These are phyloP conservation scores for Drosophila pallidifrons DNA, from an alignment of 1,140 invertebrate genomes.

Conservation along the genomic window DNA sequence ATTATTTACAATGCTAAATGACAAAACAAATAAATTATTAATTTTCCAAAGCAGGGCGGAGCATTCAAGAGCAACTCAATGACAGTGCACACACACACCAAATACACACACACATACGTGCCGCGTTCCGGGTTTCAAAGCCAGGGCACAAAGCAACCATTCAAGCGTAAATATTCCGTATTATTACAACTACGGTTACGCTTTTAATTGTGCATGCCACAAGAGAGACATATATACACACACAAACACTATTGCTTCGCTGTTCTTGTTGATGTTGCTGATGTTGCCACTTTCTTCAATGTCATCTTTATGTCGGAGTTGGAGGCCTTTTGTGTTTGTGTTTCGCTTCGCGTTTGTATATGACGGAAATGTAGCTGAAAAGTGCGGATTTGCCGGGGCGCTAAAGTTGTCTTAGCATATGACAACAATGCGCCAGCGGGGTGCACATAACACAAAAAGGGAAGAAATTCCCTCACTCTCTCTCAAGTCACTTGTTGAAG, in stretches of 20 bases:
- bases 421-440: constrained; percentile 52
- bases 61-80: constrained; percentile 51
- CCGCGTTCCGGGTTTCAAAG: constrained; percentile 6
- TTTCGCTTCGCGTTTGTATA: constrained; percentile 27
- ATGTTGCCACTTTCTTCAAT: constrained; percentile 63
- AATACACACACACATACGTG: background rate
- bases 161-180: constrained; percentile 80
- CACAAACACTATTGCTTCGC: constrained; percentile 4
- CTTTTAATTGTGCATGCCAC: constrained; percentile 78
- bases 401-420: constrained; percentile 76
- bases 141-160: constrained; percentile 70
- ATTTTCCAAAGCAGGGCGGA: constrained; percentile 57
- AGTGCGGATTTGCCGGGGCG: constrained; percentile 61
- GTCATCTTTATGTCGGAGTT: constrained; percentile 52
- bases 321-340: constrained; percentile 16
- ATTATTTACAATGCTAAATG: constrained; percentile 82
- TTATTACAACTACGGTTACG: constrained; percentile 78
- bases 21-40: constrained; percentile 84
- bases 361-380: constrained; percentile 78
- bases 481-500: constrained; percentile 71
- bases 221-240: constrained; percentile 47
- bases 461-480: background rate
- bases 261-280: constrained; percentile 11
- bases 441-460: constrained; percentile 1
- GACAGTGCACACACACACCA: constrained; percentile 58